A percentile compares a stretch with the other conserved stretches of the same genome.
phyloP scores from a whole-genome alignment of 2,113 vertebrate species.

The Osmerus eperlanus region DNA sequence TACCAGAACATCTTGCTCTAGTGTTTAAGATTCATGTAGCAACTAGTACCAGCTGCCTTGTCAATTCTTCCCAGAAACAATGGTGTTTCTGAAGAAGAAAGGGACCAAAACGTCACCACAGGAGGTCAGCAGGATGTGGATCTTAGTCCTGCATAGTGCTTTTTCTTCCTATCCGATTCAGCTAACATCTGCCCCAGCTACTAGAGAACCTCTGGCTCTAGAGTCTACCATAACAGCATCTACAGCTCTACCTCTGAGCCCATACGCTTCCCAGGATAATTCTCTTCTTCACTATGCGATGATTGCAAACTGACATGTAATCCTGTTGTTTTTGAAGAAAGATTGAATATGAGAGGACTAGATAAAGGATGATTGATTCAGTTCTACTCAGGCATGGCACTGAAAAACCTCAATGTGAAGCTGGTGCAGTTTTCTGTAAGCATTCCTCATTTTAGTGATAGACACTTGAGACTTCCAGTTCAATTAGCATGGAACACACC shows the following conservation, averaged over 20 bases:
- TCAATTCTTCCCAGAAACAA: too few species aligned
- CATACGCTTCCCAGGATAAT: slow-evolving; percentile 13
- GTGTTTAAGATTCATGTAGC: not conserved
- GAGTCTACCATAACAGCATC: not conserved
- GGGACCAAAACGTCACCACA: slow-evolving; percentile 9
- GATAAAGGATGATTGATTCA: not conserved
- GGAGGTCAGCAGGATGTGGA: slow-evolving; percentile 4
- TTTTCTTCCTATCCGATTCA: slow-evolving; percentile 32
- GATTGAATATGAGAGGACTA: not conserved
- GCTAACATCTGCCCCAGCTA: slow-evolving; percentile 47
- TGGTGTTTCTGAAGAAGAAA: not conserved
- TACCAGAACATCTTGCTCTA: not conserved
- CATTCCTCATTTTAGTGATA: slow-evolving; percentile 35
- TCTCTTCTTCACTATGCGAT: slow-evolving; percentile 14
- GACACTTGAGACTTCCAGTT: slow-evolving; percentile 49
- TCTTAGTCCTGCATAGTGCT: slow-evolving; percentile 51
- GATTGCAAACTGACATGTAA: slow-evolving; percentile 9
- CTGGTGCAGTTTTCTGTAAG: slow-evolving; percentile 24
- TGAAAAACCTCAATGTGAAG: not conserved
- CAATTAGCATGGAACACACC: slow-evolving; percentile 55
- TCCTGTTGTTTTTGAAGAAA: not conserved
- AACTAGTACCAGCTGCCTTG: not conserved
- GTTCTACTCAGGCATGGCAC: not conserved
- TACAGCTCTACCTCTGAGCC: not conserved
- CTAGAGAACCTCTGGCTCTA: slow-evolving; percentile 8